phyloP scores from a whole-genome alignment of 2,888 invertebrate genomes.

The Coleophora flavipennella region DNA sequence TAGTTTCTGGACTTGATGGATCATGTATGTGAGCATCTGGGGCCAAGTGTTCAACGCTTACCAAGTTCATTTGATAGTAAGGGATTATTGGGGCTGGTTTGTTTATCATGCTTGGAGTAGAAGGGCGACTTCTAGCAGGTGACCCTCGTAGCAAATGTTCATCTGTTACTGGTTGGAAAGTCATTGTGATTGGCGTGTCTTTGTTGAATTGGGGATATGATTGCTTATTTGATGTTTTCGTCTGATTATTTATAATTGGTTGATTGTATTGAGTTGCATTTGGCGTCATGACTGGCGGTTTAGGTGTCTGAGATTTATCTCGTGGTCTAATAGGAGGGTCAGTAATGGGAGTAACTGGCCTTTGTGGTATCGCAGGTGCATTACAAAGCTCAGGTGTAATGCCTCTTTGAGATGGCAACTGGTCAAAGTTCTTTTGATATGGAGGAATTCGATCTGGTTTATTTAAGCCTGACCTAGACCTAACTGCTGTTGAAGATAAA shows the following conservation, averaged over 20 bases:
- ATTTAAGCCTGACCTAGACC: conserved; percentile 70
- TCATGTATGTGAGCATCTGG: conserved; percentile 74
- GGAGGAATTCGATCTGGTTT: conserved; percentile 76
- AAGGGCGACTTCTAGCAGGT: conserved; percentile 70
- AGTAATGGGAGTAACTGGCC: conserved; percentile 51
- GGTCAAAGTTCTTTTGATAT: conserved; percentile 76
- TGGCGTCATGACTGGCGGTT: conserved; percentile 16
- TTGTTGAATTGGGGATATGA: conserved; percentile 55
- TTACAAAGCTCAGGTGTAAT: conserved; percentile 70
- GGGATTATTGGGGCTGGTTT: conserved; percentile 84
- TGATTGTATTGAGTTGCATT: conserved; percentile 7
- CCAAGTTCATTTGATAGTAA: conserved; percentile 83
- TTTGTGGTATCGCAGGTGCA: conserved; percentile 50
- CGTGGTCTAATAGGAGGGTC: conserved; percentile 48
- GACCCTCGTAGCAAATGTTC: conserved; percentile 68
- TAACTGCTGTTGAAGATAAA: conserved; percentile 39
- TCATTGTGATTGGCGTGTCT: conserved; percentile 70
- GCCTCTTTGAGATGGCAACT: conserved; percentile 71
- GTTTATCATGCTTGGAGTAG: conserved; percentile 81
- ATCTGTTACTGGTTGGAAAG: conserved; percentile 77
- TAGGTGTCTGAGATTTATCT: conserved; percentile 44
- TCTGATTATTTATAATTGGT: background rate
- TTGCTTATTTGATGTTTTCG: conserved; percentile 28
- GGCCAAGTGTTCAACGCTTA: conserved; percentile 76
- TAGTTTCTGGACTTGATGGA: conserved; percentile 71